These are phyloP conservation scores for Diabrotica balteata DNA, from an alignment of 2,888 invertebrate genomes.

Conservation along the genomic window DNA sequence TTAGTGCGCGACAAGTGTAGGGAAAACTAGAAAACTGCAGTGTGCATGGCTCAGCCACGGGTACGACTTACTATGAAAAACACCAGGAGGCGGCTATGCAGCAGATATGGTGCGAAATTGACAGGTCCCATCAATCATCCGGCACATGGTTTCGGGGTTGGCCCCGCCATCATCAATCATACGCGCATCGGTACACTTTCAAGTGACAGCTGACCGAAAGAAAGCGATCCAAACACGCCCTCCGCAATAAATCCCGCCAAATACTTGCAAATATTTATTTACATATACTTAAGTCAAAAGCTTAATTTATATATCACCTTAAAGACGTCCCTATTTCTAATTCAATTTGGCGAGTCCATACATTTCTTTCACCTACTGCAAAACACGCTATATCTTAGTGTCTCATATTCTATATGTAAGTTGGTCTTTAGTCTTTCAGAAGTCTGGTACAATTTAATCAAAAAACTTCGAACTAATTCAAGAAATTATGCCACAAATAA, in stretches of 20 bases:
- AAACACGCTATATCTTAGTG: no score
- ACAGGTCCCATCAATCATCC: slow-evolving; percentile 48
- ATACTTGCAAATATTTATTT: slow-evolving; percentile 11
- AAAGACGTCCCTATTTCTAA: no score
- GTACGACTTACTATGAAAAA: slow-evolving; percentile 65
- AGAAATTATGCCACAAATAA: no score
- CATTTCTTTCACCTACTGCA: no score
- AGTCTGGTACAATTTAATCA: no score
- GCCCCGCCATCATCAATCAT: slow-evolving; percentile 47
- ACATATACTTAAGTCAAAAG: no score
- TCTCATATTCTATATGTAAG: no score
- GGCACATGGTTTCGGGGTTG: slow-evolving; percentile 39
- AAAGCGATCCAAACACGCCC: slow-evolving; percentile 15
- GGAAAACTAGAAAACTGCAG: slow-evolving; percentile 62
- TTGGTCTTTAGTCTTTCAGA: no score
- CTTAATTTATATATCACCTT: no score
- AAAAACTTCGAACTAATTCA: no score
- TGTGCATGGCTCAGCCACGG: slow-evolving; percentile 88
- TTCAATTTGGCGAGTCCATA: no score
- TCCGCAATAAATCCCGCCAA: slow-evolving; percentile 15
- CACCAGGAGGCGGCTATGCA: slow-evolving; percentile 38
- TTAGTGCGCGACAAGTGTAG: slow-evolving; percentile 42
- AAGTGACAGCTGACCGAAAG: slow-evolving; percentile 20
- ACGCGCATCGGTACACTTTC: slow-evolving; percentile 45
- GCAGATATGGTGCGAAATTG: slow-evolving; percentile 37